phyloP scores from a whole-genome alignment of 1,140 invertebrate genomes.

The Neomicropteryx cornuta region DNA sequence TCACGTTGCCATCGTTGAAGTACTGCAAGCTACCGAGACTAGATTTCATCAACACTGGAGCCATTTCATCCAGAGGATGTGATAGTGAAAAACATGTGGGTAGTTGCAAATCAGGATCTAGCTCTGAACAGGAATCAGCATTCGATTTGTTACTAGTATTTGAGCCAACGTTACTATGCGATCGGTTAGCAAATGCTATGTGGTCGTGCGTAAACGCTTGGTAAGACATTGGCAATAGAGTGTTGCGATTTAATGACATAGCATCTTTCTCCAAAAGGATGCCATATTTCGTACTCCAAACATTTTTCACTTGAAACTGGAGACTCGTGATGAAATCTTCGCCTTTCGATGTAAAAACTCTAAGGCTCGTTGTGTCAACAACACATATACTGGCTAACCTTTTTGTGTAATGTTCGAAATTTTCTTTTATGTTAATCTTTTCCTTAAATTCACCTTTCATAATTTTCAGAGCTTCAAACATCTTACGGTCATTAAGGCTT shows the following conservation, averaged over 20 bases:
- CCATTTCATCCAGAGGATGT: slow-evolving; percentile 83
- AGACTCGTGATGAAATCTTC: slow-evolving; percentile 73
- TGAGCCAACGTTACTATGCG: slow-evolving; percentile 22
- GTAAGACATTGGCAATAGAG: slow-evolving; percentile 24
- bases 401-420: slow-evolving; percentile 28
- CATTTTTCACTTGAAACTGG: slow-evolving; percentile 70
- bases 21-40: slow-evolving; percentile 40
- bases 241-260: slow-evolving; percentile 24
- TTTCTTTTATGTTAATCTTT: slow-evolving; percentile 34
- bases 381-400: slow-evolving; percentile 54
- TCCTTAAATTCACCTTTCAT: slow-evolving; percentile 33
- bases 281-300: slow-evolving; percentile 70
- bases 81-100: slow-evolving; percentile 71
- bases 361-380: slow-evolving; percentile 64
- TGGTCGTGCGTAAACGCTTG: too few relatives aligned
- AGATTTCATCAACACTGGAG: slow-evolving; percentile 64
- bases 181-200: slow-evolving; percentile 29
- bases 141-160: slow-evolving; percentile 30
- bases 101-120: slow-evolving; percentile 32
- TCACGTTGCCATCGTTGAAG: slow-evolving; percentile 36
- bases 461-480: slow-evolving; percentile 34
- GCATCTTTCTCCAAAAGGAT: slow-evolving; percentile 62
- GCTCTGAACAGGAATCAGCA: slow-evolving; percentile 26
- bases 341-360: slow-evolving; percentile 67
- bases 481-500: slow-evolving; percentile 42